These are phyloP conservation scores for Oscheius sp. DNA, from an alignment of 1,140 invertebrate genomes.

Conservation along the genomic window DNA sequence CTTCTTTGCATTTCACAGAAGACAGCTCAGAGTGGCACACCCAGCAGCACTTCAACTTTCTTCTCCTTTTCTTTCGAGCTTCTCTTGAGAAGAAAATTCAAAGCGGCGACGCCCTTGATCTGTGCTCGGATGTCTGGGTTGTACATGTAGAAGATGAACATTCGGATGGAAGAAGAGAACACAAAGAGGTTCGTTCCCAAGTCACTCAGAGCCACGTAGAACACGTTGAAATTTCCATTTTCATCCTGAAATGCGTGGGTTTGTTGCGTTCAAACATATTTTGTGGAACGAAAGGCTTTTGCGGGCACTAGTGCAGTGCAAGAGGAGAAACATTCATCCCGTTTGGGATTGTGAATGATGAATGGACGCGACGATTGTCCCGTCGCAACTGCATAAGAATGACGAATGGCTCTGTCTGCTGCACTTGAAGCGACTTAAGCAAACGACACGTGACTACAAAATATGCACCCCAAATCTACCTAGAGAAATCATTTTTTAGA, in stretches of 20 bases:
- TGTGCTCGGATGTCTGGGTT: slow-evolving; percentile 16
- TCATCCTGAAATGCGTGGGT: slow-evolving; percentile 9
- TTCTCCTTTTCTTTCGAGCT: background rate
- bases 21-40: background rate
- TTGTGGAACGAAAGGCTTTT: background rate
- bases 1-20: background rate
- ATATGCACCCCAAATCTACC: no score
- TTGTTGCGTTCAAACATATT: background rate
- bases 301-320: background rate
- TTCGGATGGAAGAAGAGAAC: slow-evolving; percentile 21
- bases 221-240: slow-evolving; percentile 15
- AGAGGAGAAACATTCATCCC: background rate
- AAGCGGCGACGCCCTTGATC: background rate
- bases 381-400: background rate
- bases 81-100: background rate
- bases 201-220: slow-evolving; percentile 19
- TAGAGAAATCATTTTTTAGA: no score
- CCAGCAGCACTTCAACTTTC: background rate
- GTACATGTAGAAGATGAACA: slow-evolving; percentile 34
- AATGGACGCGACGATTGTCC: background rate
- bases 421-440: background rate
- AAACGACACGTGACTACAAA: background rate
- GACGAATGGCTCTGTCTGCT: no score
- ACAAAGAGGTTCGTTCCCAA: slow-evolving; percentile 26
- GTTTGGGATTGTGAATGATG: background rate